Evolutionary conservation across 2,888 invertebrate genomes (phyloP).

Genomic region (Polydrusus pterygomalis): DNA sequence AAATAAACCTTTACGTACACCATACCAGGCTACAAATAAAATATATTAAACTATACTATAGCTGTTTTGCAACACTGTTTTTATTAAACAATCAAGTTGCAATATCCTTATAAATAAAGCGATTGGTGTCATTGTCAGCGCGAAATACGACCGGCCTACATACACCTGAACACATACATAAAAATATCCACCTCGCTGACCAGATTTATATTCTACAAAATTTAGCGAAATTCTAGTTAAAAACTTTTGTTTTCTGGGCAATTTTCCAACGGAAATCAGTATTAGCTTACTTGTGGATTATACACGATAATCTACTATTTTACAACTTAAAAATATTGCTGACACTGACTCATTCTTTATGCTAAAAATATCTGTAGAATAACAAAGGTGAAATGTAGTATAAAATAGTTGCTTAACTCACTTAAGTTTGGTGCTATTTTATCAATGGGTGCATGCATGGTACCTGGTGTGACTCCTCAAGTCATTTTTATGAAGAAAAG

Average conservation of each 20-base stretch:
- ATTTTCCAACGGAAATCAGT: conserved; percentile 14
- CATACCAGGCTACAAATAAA: background rate
- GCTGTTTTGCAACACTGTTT: conserved; percentile 10
- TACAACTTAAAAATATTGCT: conserved; percentile 18
- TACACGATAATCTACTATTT: conserved; percentile 7
- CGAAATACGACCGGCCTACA: conserved; percentile 51
- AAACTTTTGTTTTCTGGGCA: conserved; percentile 15
- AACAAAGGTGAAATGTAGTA: background rate
- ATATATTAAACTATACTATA: background rate
- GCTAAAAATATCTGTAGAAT: background rate
- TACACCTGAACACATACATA: conserved; percentile 36
- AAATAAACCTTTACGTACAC: background rate
- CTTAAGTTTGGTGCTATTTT: no score
- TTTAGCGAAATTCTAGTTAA: conserved; percentile 17
- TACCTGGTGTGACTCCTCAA: no score
- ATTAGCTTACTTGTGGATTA: conserved; percentile 7
- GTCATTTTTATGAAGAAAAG: no score
- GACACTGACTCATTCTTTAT: background rate
- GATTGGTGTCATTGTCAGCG: conserved; percentile 53
- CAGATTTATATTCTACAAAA: conserved; percentile 29
- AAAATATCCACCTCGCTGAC: conserved; percentile 28
- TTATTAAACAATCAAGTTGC: conserved; percentile 44
- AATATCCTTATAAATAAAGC: conserved; percentile 45
- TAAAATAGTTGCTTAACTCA: background rate
- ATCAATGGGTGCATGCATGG: no score